These are phyloP conservation scores for Carapus acus DNA, from an alignment of 2,797 vertebrate genomes.

Conservation along the genomic window DNA sequence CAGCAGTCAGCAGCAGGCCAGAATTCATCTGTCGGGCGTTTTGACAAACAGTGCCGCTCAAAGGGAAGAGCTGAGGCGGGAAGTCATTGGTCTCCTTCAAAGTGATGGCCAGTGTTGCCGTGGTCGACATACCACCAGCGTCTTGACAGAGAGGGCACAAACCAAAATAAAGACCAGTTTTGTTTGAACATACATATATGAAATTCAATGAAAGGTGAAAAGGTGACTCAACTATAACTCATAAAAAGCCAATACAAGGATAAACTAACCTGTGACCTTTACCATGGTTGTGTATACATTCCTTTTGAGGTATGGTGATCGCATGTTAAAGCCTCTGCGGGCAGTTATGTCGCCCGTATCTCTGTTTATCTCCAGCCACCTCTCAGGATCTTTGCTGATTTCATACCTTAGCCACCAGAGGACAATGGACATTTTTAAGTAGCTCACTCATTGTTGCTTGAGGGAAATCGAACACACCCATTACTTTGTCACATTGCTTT, in stretches of 20 bases:
- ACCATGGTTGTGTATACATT: conserved; percentile 80
- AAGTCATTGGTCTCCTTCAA: conserved; percentile 92
- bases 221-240: too few species aligned
- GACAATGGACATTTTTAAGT: neutral
- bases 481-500: neutral
- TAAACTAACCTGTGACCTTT: conserved; percentile 79
- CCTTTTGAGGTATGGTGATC: conserved; percentile 75
- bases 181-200: neutral
- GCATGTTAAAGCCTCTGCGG: conserved; percentile 74
- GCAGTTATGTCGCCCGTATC: conserved; percentile 75
- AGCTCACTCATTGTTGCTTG: neutral
- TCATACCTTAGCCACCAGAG: conserved; percentile 73
- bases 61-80: conserved; percentile 72
- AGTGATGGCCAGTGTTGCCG: conserved; percentile 77
- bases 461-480: neutral
- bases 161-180: too few species aligned
- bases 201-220: neutral
- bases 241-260: too few species aligned
- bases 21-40: conserved; percentile 37
- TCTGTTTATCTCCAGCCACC: conserved; percentile 80
- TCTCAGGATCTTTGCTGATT: conserved; percentile 79
- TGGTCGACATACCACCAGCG: conserved; percentile 69
- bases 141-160: conserved; percentile 48
- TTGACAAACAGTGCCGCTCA: conserved; percentile 70
- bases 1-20: conserved; percentile 78